A percentile compares a stretch with the other conserved stretches of the same genome.
Evolutionary conservation across 2,113 vertebrate species (phyloP).

Genomic region (Pachyramphus minor): DNA sequence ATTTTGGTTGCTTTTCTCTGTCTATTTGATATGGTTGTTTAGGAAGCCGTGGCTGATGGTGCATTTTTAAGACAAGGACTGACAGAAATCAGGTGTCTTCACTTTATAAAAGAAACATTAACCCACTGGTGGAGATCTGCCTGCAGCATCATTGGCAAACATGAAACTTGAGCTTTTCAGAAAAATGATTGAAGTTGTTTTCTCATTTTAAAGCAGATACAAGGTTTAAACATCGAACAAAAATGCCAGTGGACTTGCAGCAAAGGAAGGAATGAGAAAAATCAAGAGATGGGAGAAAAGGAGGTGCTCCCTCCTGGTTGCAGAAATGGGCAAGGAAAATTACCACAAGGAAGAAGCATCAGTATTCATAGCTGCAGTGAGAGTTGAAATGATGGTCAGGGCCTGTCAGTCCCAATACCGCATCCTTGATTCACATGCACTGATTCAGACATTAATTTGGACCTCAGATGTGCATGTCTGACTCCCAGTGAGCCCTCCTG

Average conservation of each 20-base stretch:
- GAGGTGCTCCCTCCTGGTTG: background rate
- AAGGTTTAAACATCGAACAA: background rate
- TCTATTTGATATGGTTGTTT: slow-evolving; percentile 65
- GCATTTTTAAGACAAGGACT: slow-evolving; percentile 53
- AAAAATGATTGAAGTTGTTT: slow-evolving; percentile 18
- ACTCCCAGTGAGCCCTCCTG: background rate
- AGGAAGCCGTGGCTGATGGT: slow-evolving; percentile 56
- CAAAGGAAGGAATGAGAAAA: background rate
- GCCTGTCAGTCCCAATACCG: background rate
- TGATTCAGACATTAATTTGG: slow-evolving; percentile 57
- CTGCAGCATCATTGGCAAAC: slow-evolving; percentile 55
- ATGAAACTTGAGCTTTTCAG: slow-evolving; percentile 45
- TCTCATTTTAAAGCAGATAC: slow-evolving; percentile 26
- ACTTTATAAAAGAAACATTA: slow-evolving; percentile 71
- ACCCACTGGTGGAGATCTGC: slow-evolving; percentile 50
- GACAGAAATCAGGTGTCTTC: slow-evolving; percentile 75
- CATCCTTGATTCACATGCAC: slow-evolving; percentile 27
- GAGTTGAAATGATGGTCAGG: slow-evolving; percentile 43
- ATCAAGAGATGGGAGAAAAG: background rate
- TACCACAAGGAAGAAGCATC: slow-evolving; percentile 18
- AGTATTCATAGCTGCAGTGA: slow-evolving; percentile 49
- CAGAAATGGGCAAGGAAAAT: slow-evolving; percentile 26
- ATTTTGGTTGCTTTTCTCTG: slow-evolving; percentile 58
- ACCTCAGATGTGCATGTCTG: slow-evolving; percentile 33
- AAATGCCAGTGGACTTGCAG: background rate